Percentiles rank a stretch among this genome's conserved stretches.
Evolutionary conservation across 1,140 invertebrate species (phyloP).

Genomic region (Centruroides vittatus): DNA sequence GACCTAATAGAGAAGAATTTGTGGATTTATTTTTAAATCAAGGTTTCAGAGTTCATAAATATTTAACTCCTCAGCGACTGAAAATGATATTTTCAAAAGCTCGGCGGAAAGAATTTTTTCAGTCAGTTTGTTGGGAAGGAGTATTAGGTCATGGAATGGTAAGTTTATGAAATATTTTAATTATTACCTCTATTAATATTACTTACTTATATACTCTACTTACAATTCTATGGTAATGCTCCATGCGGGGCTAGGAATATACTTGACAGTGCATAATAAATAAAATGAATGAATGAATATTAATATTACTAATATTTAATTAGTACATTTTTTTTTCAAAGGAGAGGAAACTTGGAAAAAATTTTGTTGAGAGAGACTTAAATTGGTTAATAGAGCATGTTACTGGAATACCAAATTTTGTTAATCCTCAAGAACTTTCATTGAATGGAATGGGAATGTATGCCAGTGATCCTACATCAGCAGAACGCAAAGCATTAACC

Average conservation of each 20-base stretch:
- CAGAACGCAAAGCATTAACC: slow-evolving; percentile 25
- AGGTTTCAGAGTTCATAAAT: slow-evolving; percentile 30
- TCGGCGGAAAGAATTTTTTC: slow-evolving; percentile 31
- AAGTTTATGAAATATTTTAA: background rate
- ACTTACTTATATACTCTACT: background rate
- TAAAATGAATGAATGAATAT: background rate
- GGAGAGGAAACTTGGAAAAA: slow-evolving; percentile 20
- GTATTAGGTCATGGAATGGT: slow-evolving; percentile 25
- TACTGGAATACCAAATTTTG: slow-evolving; percentile 27
- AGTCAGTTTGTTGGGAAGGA: slow-evolving; percentile 28
- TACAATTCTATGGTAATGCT: too few relatives aligned
- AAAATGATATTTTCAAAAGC: slow-evolving; percentile 28
- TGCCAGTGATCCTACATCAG: slow-evolving; percentile 23
- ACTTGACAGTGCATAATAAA: too few relatives aligned
- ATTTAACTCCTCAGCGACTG: slow-evolving; percentile 26
- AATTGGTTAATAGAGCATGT: slow-evolving; percentile 20
- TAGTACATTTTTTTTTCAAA: background rate
- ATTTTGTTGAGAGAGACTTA: slow-evolving; percentile 20
- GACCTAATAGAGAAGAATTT: slow-evolving; percentile 31
- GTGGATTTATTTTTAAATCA: slow-evolving; percentile 32
- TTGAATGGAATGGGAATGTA: slow-evolving; percentile 24
- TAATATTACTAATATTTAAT: too few relatives aligned
- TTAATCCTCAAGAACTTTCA: slow-evolving; percentile 27
- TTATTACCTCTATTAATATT: background rate
- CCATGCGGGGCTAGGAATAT: too few relatives aligned